Base-by-base conservation (phyloP, 2,888 invertebrate species). In the Philonicus albiceps region DNA sequence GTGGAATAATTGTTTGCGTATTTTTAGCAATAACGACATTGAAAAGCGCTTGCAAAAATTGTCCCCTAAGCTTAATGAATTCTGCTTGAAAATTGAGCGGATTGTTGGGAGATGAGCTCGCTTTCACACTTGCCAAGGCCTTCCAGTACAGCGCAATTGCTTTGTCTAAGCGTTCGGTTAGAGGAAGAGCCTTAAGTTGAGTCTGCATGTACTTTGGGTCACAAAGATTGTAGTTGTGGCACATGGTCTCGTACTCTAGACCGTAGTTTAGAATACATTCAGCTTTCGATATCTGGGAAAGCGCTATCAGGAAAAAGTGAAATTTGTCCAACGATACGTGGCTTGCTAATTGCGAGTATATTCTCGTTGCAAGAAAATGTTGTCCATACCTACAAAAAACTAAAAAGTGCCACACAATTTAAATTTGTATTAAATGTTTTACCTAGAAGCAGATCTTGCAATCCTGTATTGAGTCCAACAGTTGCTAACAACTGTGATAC, bases 401-500 rank as follows among this genome's bases (percentile, higher is more conserved):
- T 30, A 7, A 5, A 22, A 64, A 27, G 0, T 64, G 22, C 0
- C 11, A 11, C 3, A 11, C 0, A 22, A 22, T 6, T 22, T 0
- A 11, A 64, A 64, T 22, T 22, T 3, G 5, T 0, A 1, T 55
- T 91, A 78, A 95, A 96, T 43, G 16, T 11, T 16, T 64, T 86
- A 89, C 93, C 98, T 94, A 22, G 97, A 94, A 0, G 97, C 97
- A 16, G 97, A 96, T 86, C 98, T 94, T 0, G 96, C 97, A 74
- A 98, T 96, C 88, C 97, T 94, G 91, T 98, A 98, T 90, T 96
- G 95, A 5, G 96, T 95, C 97, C 98, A 98, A 3, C 95, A 94
- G 90, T 96, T 95, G 0, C 95, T 94, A 11, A 92, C 92, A 0
- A 90, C 90, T 1, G 94, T 90, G 8, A 94, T 94, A n/a, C 92